Conservation (phyloP, 2,888 invertebrate species). For the Lordiphosa fenestrarum region DNA sequence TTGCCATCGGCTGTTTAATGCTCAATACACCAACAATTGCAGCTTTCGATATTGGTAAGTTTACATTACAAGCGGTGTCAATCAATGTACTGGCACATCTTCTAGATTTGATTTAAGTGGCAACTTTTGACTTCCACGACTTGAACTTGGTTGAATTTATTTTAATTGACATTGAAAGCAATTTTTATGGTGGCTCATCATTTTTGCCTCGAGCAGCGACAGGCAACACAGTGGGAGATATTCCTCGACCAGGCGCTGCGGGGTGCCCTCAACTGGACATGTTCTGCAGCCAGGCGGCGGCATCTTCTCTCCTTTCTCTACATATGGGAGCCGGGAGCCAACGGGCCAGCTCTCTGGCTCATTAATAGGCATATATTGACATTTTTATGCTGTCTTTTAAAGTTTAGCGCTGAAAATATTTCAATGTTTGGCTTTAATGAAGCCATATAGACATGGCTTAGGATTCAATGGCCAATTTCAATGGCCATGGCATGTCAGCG, state of each 20-base stretch:
- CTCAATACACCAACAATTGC: conserved; percentile 62
- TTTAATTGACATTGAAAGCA: conserved; percentile 74
- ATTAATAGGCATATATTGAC: conserved; percentile 69
- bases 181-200: conserved; percentile 64
- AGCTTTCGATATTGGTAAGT: conserved; percentile 78
- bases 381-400: conserved; percentile 61
- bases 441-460: conserved; percentile 50
- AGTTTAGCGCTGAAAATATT: conserved; percentile 27
- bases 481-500: conserved; percentile 69
- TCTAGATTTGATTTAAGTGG: conserved; percentile 11
- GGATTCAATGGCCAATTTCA: conserved; percentile 54
- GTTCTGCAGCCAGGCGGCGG: conserved; percentile 5
- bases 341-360: conserved; percentile 27
- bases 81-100: conserved; percentile 1
- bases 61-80: not conserved
- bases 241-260: conserved; percentile 32
- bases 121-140: conserved; percentile 1
- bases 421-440: conserved; percentile 56
- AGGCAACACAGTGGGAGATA: conserved; percentile 47
- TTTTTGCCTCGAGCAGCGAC: conserved; percentile 39
- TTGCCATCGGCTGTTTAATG: conserved; percentile 66
- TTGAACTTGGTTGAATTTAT: conserved; percentile 32
- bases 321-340: not conserved
- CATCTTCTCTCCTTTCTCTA: conserved; percentile 7
- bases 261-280: conserved; percentile 39